A percentile compares a stretch with the other conserved stretches of the same genome.
Evolutionary conservation across 2,797 vertebrate genomes (phyloP).

Genomic region (Champsocephalus gunnari): DNA sequence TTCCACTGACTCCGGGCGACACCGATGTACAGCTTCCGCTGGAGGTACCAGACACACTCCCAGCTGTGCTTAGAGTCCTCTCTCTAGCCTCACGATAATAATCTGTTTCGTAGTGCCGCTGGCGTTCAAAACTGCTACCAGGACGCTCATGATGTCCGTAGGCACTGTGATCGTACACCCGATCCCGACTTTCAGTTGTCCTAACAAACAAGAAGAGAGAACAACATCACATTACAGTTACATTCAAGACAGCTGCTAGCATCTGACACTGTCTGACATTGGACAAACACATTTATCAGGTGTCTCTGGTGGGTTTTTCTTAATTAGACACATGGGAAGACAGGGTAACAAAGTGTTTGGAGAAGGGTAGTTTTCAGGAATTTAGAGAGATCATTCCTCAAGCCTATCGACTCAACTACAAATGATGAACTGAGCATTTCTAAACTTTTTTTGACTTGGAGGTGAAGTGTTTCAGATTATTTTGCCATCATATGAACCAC

Average conservation of each 20-base stretch:
- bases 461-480: conserved; percentile 8
- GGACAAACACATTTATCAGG: conserved; percentile 47
- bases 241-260: conserved; percentile 25
- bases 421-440: conserved; percentile 6
- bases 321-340: conserved; percentile 49
- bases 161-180: conserved; percentile 97
- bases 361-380: conserved; percentile 15
- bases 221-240: conserved; percentile 51
- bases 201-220: conserved; percentile 81
- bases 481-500: not conserved
- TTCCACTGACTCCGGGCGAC: conserved; percentile 76
- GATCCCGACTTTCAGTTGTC: conserved; percentile 96
- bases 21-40: conserved; percentile 75
- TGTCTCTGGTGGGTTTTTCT: conserved; percentile 40
- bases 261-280: conserved; percentile 48
- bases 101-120: conserved; percentile 98
- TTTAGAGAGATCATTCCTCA: conserved; percentile 20
- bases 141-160: conserved; percentile 99
- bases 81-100: conserved; percentile 97
- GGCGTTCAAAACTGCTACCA: conserved; percentile 92
- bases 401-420: conserved; percentile 8
- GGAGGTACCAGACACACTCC: conserved; percentile 77
- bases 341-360: conserved; percentile 26
- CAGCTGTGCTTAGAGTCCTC: conserved; percentile 86
- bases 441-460: conserved; percentile 11